Conservation (phyloP, 2,888 invertebrate species). For the Furcula furcula region DNA sequence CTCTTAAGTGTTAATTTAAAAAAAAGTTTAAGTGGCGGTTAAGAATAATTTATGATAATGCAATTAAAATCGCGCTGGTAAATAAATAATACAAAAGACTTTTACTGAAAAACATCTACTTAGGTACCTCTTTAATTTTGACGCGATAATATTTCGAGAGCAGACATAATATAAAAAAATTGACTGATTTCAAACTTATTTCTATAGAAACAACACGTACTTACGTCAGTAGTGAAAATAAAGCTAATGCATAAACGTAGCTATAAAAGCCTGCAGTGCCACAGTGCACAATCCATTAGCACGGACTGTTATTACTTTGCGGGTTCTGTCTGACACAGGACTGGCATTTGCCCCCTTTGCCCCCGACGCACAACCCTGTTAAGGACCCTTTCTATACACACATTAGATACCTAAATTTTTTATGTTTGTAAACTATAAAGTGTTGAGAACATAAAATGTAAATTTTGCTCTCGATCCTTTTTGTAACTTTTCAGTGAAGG, state of each 20-base stretch:
- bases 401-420: background rate
- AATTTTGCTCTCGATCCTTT: background rate
- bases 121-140: too few species aligned
- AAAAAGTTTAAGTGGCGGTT: too few species aligned
- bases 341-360: conserved; percentile 44
- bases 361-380: background rate
- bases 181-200: background rate
- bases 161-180: too few species aligned
- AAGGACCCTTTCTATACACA: background rate
- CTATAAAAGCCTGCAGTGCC: conserved; percentile 19
- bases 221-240: conserved; percentile 22
- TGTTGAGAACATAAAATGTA: background rate
- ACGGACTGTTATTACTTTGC: conserved; percentile 50
- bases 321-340: conserved; percentile 41
- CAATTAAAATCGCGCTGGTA: too few species aligned
- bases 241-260: conserved; percentile 24
- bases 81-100: too few species aligned
- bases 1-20: too few species aligned
- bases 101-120: too few species aligned
- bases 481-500: background rate
- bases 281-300: conserved; percentile 61
- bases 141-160: too few species aligned
- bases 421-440: background rate
- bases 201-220: conserved; percentile 5
- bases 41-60: too few species aligned